Percentiles rank a stretch among this genome's conserved stretches.
Evolutionary conservation across 2,797 vertebrate genomes (phyloP).

Genomic region (Esox lucius): DNA sequence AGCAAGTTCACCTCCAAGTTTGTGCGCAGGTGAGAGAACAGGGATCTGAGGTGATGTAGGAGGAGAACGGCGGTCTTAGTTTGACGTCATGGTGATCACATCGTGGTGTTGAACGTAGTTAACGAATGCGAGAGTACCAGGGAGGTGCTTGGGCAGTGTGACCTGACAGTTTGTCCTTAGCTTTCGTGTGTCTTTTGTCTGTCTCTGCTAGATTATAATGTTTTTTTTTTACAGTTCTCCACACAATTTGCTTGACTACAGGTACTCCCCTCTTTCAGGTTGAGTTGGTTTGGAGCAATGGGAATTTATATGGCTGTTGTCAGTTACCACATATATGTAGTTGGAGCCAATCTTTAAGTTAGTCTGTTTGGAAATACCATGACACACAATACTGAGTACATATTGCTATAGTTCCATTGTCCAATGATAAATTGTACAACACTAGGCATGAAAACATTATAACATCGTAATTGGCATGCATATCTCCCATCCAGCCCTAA

Average conservation of each 20-base stretch:
- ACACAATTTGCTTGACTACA: conserved; percentile 23
- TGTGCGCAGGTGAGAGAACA: conserved; percentile 78
- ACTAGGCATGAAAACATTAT: conserved; percentile 18
- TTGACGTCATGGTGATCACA: background rate
- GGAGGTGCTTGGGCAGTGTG: background rate
- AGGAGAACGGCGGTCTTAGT: background rate
- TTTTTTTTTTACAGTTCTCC: background rate
- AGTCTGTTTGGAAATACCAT: conserved; percentile 29
- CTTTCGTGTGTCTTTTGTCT: background rate
- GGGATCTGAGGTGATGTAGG: background rate
- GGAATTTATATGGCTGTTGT: conserved; percentile 34
- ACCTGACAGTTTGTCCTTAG: background rate
- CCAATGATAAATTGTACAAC: background rate
- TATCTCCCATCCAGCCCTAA: conserved; percentile 17
- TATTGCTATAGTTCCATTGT: conserved; percentile 28
- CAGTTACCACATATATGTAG: conserved; percentile 24
- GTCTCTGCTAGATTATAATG: background rate
- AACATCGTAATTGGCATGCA: conserved; percentile 6
- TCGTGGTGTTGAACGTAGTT: background rate
- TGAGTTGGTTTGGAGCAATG: conserved; percentile 39
- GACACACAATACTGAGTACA: background rate
- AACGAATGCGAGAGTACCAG: background rate
- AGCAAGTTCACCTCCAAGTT: conserved; percentile 87
- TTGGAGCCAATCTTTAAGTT: conserved; percentile 25
- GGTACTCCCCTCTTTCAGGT: conserved; percentile 42